Base-by-base conservation (phyloP, 2,797 vertebrate genomes). In the Muraenolepis orangiensis region DNA sequence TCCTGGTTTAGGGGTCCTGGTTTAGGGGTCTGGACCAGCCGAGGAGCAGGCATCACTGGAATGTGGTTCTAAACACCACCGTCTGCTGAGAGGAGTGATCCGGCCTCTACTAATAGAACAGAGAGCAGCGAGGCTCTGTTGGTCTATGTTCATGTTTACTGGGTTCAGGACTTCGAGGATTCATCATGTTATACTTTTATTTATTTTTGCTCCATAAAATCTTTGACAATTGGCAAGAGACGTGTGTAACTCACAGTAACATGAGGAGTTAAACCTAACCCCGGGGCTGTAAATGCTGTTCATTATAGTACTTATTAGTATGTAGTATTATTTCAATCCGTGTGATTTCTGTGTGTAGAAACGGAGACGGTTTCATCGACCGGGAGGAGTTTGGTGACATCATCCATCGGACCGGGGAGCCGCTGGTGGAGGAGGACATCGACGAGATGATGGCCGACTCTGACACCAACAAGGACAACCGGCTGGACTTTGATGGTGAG, bases 401-500 rank as follows among this genome's bases (percentile, higher is more conserved):
- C 73, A 82, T 94, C 42, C 87, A 72, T 16, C 81, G 89, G 32
- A 93, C 92, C 1, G 92, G 92, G 3, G 94, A 95, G 68, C 11
- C 82, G 0, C 76, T 95, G 13, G 73, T 81, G 42, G 94, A 94
- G 28, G 93, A 94, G 28, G 94, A 94, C 16, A 89, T 94, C 2
- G 92, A 94, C 31, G 93, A 94, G 80, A 92, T 94, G 82, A 93
- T 95, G 70, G 88, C 87, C 0, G 94, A 95, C 31, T 85, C 92
- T 0, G 94, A 95, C 87, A 78, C 82, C 46, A 95, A 95, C 89
- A 94, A 94, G 81, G 94, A 95, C 32, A 92, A 91, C 75, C 94
- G 92, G 87, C 85, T 94, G 71, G 94, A 95, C 87, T 94, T 94
- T 87, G 94, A 95, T 78, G 94, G 94, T 95, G 83, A 93, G 86